Evolutionary conservation across 2,888 invertebrate genomes (phyloP), one percentile per base, ranked within the genome.

Genomic region (Trachelus tabidus): DNA sequence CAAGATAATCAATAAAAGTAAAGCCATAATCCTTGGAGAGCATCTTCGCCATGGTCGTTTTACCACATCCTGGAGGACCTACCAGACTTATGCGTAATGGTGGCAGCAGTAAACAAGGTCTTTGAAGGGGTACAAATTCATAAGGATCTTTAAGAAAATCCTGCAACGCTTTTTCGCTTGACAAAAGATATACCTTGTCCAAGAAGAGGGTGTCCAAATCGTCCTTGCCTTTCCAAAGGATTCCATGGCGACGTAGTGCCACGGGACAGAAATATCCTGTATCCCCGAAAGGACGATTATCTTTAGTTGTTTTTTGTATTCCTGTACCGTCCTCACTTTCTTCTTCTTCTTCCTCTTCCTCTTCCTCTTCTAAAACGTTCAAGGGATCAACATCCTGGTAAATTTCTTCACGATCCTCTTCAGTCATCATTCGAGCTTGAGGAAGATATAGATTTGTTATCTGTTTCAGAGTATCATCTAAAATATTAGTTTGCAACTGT

Each of bases 181-280:
- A 92, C 82, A 94, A 92, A 74, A 92, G 92, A 88, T 94, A 93
- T 1, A 93, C 81, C 90, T 93, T 93, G 79, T 94, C 93, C 81
- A 93, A 90, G 83, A 93, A 94, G 83, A 92, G 92, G 0, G 92
- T 91, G 33, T 92, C 88, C 83, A 92, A 93, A 78, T 94, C 92
- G 73, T 93, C 89, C 87, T 93, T 94, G n/a, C 95, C 95, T 89
- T 92, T 93, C 93, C 94, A 94, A 33, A 95, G 87, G 12, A 94
- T 91, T 71, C 92, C 91, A 83, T 93, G 87, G 69, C 93, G 91
- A 77, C 91, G 90, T 85, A 93, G 93, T n/a, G 94, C 92, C 56
- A 95, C 92, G 0, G 95, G 95, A 85, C 95, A 95, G 85, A 93
- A 95, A 83, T 92, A 85, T 81, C 91, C 92, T 1, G 93, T 94